A percentile compares a stretch with the other conserved stretches of the same genome.
Conservation (phyloP, 2,888 invertebrate species). For the Ormyrus pomaceus region DNA sequence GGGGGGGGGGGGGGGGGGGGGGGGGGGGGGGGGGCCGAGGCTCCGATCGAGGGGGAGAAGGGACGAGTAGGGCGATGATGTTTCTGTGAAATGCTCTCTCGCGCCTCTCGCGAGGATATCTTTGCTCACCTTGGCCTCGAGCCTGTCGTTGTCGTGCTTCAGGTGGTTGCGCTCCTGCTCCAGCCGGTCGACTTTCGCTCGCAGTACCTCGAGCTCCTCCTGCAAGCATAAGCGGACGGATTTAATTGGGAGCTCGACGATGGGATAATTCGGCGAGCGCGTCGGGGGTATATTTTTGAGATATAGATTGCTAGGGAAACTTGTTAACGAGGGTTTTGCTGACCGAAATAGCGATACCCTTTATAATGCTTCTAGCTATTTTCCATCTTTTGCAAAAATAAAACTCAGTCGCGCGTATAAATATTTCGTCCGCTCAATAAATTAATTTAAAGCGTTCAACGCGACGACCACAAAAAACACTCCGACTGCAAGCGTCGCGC, state of each 20-base stretch:
- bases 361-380: no score
- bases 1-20: not conserved
- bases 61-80: constrained; percentile 14
- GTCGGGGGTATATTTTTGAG: no score
- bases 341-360: no score
- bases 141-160: constrained; percentile 91
- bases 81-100: constrained; percentile 46
- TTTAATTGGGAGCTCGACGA: no score
- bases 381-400: no score
- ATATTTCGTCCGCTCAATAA: no score
- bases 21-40: not conserved
- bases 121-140: constrained; percentile 91
- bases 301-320: no score
- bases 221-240: constrained; percentile 70
- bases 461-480: not conserved
- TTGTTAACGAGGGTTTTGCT: no score
- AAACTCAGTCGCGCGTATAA: no score
- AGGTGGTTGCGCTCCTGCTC: constrained; percentile 90
- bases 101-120: constrained; percentile 66
- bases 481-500: no score
- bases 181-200: constrained; percentile 89
- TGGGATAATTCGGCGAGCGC: no score
- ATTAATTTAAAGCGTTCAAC: not conserved
- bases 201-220: constrained; percentile 91
- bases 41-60: not conserved